phyloP scores from a whole-genome alignment of 2,113 vertebrate species.

The Sitta europaea region DNA sequence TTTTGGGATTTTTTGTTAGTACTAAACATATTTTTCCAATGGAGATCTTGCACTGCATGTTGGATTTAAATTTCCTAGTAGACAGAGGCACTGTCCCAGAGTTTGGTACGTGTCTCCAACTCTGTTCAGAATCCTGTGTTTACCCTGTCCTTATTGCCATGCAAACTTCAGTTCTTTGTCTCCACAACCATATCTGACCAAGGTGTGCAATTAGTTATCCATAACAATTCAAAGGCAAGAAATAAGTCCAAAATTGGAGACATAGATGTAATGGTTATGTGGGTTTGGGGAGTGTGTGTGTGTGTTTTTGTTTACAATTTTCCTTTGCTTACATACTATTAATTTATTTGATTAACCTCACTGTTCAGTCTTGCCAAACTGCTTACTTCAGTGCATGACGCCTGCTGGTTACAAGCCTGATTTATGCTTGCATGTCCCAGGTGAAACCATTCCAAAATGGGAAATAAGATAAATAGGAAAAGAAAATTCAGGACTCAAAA shows the following conservation, averaged over 20 bases:
- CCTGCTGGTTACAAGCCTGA: not conserved
- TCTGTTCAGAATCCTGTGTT: not conserved
- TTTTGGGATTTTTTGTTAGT: not conserved
- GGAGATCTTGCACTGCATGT: not conserved
- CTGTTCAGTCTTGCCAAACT: not conserved
- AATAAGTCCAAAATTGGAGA: not conserved
- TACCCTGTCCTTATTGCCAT: not conserved
- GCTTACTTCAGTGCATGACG: not conserved
- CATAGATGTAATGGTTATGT: not conserved
- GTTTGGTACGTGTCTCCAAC: not conserved
- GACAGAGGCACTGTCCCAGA: not conserved
- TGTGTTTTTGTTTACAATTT: not conserved
- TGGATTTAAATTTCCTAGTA: not conserved
- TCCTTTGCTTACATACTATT: not conserved
- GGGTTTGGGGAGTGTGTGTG: not conserved
- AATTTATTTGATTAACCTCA: not conserved
- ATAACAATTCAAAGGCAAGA: not conserved
- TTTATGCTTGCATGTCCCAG: not conserved
- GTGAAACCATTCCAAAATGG: not conserved
- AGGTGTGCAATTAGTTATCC: not conserved
- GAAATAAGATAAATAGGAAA: not conserved
- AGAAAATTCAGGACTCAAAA: not conserved
- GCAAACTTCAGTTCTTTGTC: not conserved
- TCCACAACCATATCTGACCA: not conserved
- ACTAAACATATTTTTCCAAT: not conserved